These are phyloP conservation scores for Urophycis tenuis DNA, from an alignment of 2,797 vertebrate species.

Conservation along the genomic window DNA sequence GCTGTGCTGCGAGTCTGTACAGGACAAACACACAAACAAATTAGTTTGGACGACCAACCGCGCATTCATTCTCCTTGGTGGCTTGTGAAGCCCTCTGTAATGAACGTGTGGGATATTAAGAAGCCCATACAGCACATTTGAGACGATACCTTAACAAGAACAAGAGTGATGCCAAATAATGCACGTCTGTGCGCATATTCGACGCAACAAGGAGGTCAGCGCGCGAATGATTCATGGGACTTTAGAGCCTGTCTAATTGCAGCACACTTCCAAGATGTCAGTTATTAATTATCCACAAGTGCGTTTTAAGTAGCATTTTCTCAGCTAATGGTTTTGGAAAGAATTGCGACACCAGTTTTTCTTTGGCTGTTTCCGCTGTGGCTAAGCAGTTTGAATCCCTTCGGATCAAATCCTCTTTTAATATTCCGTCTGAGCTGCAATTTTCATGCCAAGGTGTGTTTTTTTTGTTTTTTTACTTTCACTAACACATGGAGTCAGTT, in stretches of 20 bases:
- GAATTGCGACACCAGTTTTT: slow-evolving; percentile 3
- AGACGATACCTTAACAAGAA: slow-evolving; percentile 21
- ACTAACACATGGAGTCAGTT: slow-evolving; percentile 5
- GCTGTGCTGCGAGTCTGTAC: slow-evolving; percentile 1
- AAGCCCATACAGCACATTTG: slow-evolving; percentile 18
- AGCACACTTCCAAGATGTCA: slow-evolving; percentile 5
- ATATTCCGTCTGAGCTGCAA: slow-evolving; percentile 6
- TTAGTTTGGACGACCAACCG: slow-evolving; percentile 6
- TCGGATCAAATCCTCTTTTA: slow-evolving; percentile 13
- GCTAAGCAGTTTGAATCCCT: slow-evolving; percentile 8
- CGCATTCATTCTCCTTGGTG: slow-evolving; percentile 52
- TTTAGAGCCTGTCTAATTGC: slow-evolving; percentile 11
- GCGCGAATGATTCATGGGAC: slow-evolving; percentile 18
- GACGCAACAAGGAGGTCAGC: slow-evolving; percentile 14
- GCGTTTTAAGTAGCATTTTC: slow-evolving; percentile 17
- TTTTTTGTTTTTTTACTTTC: slow-evolving; percentile 19
- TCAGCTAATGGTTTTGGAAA: background rate
- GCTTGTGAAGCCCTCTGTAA: slow-evolving; percentile 29
- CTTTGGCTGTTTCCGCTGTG: slow-evolving; percentile 12
- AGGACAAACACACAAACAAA: slow-evolving; percentile 17
- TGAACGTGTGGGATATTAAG: slow-evolving; percentile 27
- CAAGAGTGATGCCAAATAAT: slow-evolving; percentile 8
- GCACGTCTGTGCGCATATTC: background rate
- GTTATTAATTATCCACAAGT: slow-evolving; percentile 24
- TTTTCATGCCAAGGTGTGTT: slow-evolving; percentile 21